Evolutionary conservation across 2,113 vertebrate species (phyloP).

Genomic region (Platanista minor): DNA sequence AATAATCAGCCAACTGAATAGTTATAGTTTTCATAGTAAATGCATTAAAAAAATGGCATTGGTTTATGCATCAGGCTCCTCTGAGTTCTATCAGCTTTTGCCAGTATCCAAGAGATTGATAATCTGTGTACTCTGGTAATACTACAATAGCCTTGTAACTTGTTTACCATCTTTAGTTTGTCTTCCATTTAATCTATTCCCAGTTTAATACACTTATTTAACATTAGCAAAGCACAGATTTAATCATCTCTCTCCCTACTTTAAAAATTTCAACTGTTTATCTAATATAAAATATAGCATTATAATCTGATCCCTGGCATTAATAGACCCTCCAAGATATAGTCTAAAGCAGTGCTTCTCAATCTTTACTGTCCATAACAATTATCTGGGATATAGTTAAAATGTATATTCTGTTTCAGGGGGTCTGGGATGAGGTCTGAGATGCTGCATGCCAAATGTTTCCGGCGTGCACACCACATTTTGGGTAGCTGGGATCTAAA

Average conservation of each 20-base stretch:
- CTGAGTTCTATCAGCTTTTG: neutral
- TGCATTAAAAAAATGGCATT: conserved; percentile 6
- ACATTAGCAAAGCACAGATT: neutral
- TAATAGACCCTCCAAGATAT: neutral
- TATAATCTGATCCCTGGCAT: neutral
- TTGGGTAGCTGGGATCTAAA: neutral
- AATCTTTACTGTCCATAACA: neutral
- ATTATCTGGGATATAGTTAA: neutral
- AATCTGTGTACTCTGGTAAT: neutral
- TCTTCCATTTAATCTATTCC: conserved; percentile 30
- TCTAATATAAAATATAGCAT: neutral
- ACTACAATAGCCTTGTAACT: neutral
- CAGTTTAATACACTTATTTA: conserved; percentile 16
- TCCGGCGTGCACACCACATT: neutral
- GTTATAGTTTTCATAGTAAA: conserved; percentile 22
- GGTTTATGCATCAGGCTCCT: neutral
- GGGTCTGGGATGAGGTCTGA: neutral
- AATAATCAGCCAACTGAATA: neutral
- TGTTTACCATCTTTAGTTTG: neutral
- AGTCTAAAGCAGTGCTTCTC: neutral
- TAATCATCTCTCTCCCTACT: neutral
- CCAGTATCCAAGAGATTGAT: neutral
- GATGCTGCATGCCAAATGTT: neutral
- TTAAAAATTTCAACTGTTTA: neutral
- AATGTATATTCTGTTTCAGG: neutral